Evolutionary conservation across 2,888 invertebrate species (phyloP).

Genomic region (Apoderus coryli): DNA sequence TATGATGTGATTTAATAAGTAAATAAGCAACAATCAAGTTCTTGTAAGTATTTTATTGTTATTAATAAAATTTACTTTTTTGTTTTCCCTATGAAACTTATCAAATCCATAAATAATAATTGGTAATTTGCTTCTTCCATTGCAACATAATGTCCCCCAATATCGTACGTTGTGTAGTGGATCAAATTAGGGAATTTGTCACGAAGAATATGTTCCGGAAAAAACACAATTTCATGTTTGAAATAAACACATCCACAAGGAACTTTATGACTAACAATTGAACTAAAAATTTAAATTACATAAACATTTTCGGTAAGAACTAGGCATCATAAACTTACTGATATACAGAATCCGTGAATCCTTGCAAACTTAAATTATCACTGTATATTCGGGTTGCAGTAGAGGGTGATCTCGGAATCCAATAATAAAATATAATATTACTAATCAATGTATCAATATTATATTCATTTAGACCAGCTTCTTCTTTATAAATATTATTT

Average conservation of each 20-base stretch:
- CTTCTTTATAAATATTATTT: constrained; percentile 32
- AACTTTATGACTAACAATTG: constrained; percentile 40
- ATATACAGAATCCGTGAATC: constrained; percentile 12
- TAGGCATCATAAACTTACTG: constrained; percentile 14
- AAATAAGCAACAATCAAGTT: too few relatives aligned
- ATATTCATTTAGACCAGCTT: constrained; percentile 52
- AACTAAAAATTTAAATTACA: constrained; percentile 29
- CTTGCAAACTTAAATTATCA: constrained; percentile 35
- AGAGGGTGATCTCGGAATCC: constrained; percentile 50
- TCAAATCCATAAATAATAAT: background rate
- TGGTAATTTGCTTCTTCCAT: constrained; percentile 11
- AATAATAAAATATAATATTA: constrained; percentile 65
- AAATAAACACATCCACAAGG: constrained; percentile 62
- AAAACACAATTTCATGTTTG: constrained; percentile 48
- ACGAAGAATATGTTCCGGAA: constrained; percentile 42
- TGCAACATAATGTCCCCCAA: constrained; percentile 17
- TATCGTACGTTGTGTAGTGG: constrained; percentile 23
- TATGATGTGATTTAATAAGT: too few relatives aligned
- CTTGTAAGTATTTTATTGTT: too few relatives aligned
- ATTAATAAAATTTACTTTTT: too few relatives aligned
- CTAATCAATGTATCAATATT: constrained; percentile 55
- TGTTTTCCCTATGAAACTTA: background rate
- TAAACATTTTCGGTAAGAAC: constrained; percentile 1
- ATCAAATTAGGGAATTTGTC: constrained; percentile 50
- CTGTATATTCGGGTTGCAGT: constrained; percentile 58